phyloP scores from a whole-genome alignment of 2,797 vertebrate genomes.

The Sardinella longiceps region DNA sequence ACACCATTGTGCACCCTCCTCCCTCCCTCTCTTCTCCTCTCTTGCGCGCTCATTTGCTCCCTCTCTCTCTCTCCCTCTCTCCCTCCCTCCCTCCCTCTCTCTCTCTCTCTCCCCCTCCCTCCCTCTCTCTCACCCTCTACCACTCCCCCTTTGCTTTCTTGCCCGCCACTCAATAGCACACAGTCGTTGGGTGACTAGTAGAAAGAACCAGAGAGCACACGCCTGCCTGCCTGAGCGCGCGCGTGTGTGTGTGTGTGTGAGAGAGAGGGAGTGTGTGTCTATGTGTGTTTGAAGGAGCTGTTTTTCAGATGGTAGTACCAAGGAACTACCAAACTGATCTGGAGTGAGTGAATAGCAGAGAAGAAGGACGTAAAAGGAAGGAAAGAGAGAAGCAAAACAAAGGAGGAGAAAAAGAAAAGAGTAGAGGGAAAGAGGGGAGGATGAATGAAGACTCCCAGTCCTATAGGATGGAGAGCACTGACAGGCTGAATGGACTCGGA shows the following conservation, averaged over 20 bases:
- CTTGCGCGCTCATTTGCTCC: constrained; percentile 57
- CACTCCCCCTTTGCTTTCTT: constrained; percentile 64
- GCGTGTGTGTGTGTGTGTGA: constrained; percentile 41
- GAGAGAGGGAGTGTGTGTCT: too few species aligned
- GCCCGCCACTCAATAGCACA: constrained; percentile 65
- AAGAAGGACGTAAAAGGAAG: not conserved
- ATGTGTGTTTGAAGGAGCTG: constrained; percentile 55
- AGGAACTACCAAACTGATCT: constrained; percentile 43
- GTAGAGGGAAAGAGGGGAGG: constrained; percentile 11
- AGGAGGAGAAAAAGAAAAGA: not conserved
- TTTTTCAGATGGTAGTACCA: constrained; percentile 29
- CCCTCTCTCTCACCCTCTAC: constrained; percentile 53
- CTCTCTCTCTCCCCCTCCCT: constrained; percentile 56
- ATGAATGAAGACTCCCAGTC: constrained; percentile 89
- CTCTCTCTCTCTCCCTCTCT: constrained; percentile 32
- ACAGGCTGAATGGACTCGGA: constrained; percentile 83
- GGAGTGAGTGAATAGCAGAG: constrained; percentile 46
- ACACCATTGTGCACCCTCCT: constrained; percentile 77
- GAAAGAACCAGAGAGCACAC: constrained; percentile 50
- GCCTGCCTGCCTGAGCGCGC: constrained; percentile 30
- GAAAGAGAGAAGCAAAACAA: constrained; percentile 38
- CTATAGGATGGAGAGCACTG: constrained; percentile 85
- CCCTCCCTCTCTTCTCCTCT: constrained; percentile 48
- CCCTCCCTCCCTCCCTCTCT: constrained; percentile 54
- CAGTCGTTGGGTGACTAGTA: constrained; percentile 67